Percentiles rank a stretch among this genome's conserved stretches.
Conservation (phyloP, 2,888 invertebrate species). For the Sinhomidia bicolor region DNA sequence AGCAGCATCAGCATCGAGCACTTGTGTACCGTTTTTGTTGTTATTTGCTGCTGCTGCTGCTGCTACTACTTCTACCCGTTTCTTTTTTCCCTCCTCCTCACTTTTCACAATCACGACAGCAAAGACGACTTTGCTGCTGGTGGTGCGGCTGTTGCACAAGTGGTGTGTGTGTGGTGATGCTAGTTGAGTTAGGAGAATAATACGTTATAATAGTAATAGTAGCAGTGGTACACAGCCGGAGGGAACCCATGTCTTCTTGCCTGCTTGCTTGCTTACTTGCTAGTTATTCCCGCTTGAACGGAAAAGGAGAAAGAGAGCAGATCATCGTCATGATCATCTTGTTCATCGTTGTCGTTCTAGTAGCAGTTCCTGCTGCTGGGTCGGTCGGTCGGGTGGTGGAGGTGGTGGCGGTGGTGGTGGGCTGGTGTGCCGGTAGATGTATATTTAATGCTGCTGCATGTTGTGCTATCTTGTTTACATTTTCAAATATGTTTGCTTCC, state of each 20-base stretch:
- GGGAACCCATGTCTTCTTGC: slow-evolving; percentile 9
- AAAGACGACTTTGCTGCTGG: not conserved
- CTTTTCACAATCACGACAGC: not conserved
- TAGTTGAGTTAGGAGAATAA: not conserved
- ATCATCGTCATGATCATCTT: not conserved
- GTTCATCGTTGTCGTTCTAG: not conserved
- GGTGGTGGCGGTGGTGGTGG: too few relatives aligned
- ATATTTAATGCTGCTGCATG: not conserved
- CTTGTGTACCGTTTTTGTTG: too few relatives aligned
- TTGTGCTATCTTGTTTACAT: slow-evolving; percentile 19
- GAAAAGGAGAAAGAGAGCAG: too few relatives aligned
- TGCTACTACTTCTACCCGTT: not conserved
- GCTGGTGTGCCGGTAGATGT: slow-evolving; percentile 13
- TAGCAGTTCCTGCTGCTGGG: too few relatives aligned
- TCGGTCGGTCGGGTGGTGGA: not conserved
- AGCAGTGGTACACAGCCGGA: not conserved
- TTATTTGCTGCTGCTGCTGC: too few relatives aligned
- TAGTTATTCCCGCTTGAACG: too few relatives aligned
- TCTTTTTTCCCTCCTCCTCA: not conserved
- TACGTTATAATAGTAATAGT: too few relatives aligned
- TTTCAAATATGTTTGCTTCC: not conserved
- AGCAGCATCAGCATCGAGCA: not conserved
- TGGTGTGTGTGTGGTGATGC: too few relatives aligned
- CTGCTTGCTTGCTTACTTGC: not conserved
- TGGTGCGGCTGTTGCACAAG: not conserved